Evolutionary conservation across 2,113 vertebrate genomes (phyloP).

Genomic region (Poecilia latipinna): DNA sequence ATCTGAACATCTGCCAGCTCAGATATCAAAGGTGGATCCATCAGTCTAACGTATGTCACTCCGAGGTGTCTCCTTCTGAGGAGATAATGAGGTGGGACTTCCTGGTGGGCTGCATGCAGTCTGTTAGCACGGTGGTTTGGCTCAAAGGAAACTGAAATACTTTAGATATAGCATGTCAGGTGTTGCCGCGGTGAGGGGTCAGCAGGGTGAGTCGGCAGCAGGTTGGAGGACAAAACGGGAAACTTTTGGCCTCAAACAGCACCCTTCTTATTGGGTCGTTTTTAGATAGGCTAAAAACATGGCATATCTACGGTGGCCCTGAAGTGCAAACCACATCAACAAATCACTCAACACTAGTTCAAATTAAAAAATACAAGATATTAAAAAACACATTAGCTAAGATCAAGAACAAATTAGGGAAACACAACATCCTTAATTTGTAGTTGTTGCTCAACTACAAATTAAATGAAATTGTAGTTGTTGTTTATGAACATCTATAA

Average conservation of each 20-base stretch:
- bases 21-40: slow-evolving; percentile 69
- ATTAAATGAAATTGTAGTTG: no score
- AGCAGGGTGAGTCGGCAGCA: not conserved
- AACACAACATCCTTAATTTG: no score
- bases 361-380: no score
- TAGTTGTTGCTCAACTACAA: no score
- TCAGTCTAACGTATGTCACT: slow-evolving; percentile 39
- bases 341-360: no score
- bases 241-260: not conserved
- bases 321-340: no score
- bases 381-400: no score
- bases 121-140: not conserved
- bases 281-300: not conserved
- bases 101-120: not conserved
- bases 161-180: not conserved
- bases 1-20: slow-evolving; percentile 60
- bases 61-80: slow-evolving; percentile 13
- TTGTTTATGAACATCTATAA: no score
- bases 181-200: not conserved
- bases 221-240: not conserved
- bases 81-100: slow-evolving; percentile 24
- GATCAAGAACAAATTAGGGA: no score
- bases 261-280: not conserved
- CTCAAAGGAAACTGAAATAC: not conserved
- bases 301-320: no score